These are phyloP conservation scores for Fundulus diaphanus DNA, from an alignment of 2,797 vertebrate genomes.

Conservation along the genomic window DNA sequence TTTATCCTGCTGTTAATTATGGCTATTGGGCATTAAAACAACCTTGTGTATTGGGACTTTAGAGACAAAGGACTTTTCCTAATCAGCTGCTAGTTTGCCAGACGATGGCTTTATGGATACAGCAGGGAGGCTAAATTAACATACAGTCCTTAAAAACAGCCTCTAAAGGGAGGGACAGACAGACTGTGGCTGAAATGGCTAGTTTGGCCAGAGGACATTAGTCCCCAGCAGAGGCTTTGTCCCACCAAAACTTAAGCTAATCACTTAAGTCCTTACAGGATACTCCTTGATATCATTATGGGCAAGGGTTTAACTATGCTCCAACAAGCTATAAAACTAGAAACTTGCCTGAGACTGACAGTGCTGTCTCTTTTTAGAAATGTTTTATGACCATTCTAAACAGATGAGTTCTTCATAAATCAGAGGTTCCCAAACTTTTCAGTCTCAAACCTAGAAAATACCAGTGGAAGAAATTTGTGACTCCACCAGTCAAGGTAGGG, in stretches of 20 bases:
- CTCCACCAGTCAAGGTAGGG: neutral
- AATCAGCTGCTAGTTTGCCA: conserved; percentile 71
- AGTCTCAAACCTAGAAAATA: neutral
- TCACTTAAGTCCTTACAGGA: conserved; percentile 10
- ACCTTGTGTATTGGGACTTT: conserved; percentile 65
- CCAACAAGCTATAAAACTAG: neutral
- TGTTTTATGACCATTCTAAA: neutral
- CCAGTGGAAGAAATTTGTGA: neutral
- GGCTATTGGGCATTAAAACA: conserved; percentile 33
- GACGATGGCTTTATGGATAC: conserved; percentile 67
- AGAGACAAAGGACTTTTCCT: conserved; percentile 62
- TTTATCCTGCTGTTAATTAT: conserved; percentile 53
- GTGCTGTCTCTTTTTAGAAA: neutral
- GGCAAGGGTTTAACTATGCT: neutral
- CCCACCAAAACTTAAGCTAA: neutral
- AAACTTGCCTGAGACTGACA: neutral
- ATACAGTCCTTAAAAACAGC: conserved; percentile 57
- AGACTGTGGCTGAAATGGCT: conserved; percentile 26
- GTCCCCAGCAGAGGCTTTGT: conserved; percentile 22
- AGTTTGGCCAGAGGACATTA: conserved; percentile 28
- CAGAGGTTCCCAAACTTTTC: neutral
- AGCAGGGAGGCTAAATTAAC: conserved; percentile 65
- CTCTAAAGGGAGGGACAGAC: conserved; percentile 46
- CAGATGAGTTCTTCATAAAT: neutral
- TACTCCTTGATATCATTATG: neutral